Evolutionary conservation across 2,888 invertebrate species (phyloP), one percentile per base, ranked within the genome.

Genomic region (Autographa gamma): DNA sequence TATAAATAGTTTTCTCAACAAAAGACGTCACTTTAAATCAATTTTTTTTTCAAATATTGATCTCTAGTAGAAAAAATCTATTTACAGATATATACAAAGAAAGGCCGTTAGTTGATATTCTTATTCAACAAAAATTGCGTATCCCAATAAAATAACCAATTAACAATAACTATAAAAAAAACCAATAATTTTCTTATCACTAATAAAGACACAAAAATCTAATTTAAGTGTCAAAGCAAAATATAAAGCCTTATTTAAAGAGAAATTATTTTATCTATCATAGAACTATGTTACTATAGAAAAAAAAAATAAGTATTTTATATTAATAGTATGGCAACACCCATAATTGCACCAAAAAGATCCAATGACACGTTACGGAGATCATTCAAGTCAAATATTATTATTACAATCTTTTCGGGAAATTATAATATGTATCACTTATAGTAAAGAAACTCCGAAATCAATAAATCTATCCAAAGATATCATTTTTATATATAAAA

Each of bases 271-370:
- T 59, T 52, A 66, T 43, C 60, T 74, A 69, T 8, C 61, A 69
- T 68, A 80, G 64, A 75, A 73, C 70, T 76, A 61, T 77, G 64
- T 71, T 58, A 64, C 65, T 74, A 81, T 74, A 81, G 67, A 74
- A 68, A 74, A 78, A 79, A 74, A 77, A 73, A 82, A 74, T 77
- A 67, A 66, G 67, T 67, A 68, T 72, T 78, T 74, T 73, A 48
- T 60, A 74, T 71, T 69, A 77, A 76, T 74, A 83, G 74, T 84
- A 84, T 84, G 84, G 84, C 84, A 84, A 84, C 83, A 76, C 75
- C 80, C 69, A 80, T 76, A 79, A 83, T 83, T 85, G 85, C 85
- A 85, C 85, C 82, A 75, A 83, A 79, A 83, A 82, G 74, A 85
- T 79, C 77, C 69, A 70, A 85, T 85, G 85, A 85, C 85, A 85